phyloP scores from a whole-genome alignment of 2,888 invertebrate genomes.

The Andrena marginata region DNA sequence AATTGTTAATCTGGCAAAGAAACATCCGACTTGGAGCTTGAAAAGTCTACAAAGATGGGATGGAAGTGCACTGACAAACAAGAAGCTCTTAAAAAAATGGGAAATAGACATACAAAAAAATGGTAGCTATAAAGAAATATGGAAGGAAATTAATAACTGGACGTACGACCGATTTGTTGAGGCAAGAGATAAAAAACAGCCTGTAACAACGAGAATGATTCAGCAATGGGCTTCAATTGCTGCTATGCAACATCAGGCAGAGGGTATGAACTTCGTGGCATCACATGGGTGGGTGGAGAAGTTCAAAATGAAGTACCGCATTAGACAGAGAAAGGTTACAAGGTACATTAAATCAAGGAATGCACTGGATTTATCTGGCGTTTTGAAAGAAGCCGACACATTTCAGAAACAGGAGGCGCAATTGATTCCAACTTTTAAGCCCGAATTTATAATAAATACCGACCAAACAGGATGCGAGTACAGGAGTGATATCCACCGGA shows the following conservation, averaged over 20 bases:
- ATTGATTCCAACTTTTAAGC: too few relatives aligned
- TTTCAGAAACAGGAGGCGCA: too few relatives aligned
- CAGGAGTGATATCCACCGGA: too few relatives aligned
- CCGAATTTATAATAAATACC: too few relatives aligned
- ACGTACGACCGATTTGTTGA: not conserved
- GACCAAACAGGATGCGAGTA: too few relatives aligned
- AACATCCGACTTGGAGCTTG: not conserved
- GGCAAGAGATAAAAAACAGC: not conserved
- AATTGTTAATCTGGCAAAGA: not conserved
- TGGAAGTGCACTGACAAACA: not conserved
- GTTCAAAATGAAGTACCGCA: not conserved
- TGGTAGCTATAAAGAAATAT: not conserved
- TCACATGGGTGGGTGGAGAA: not conserved
- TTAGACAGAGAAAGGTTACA: not conserved
- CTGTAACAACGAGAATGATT: slow-evolving; percentile 7
- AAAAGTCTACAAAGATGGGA: not conserved
- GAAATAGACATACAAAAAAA: not conserved
- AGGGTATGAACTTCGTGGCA: not conserved
- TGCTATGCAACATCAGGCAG: not conserved
- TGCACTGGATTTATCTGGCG: too few relatives aligned
- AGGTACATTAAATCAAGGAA: too few relatives aligned
- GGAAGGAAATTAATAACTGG: too few relatives aligned
- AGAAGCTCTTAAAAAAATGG: not conserved
- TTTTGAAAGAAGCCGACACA: too few relatives aligned
- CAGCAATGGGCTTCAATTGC: slow-evolving; percentile 6